Conservation (phyloP, 2,888 invertebrate genomes). For the Zaprionus lineosus region DNA sequence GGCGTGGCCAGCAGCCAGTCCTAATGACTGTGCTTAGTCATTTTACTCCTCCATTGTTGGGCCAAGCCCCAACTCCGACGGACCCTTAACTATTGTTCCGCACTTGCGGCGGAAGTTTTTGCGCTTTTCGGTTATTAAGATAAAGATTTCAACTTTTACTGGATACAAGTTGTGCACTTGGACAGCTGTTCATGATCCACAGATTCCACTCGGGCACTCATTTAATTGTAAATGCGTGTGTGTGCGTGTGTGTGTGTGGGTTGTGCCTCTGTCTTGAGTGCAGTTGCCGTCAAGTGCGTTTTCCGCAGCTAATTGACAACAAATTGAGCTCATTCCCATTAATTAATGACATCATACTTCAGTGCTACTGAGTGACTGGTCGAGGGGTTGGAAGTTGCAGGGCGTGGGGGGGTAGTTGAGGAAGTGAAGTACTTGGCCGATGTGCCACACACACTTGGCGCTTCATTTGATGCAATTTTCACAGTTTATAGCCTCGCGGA, state of each 20-base stretch:
- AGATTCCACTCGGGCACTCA: slow-evolving; percentile 23
- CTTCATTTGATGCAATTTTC: slow-evolving; percentile 72
- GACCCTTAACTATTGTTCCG: slow-evolving; percentile 63
- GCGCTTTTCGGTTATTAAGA: slow-evolving; percentile 47
- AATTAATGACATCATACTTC: slow-evolving; percentile 75
- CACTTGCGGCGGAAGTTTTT: slow-evolving; percentile 51
- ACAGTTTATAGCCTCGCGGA: too few relatives aligned
- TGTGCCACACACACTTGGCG: slow-evolving; percentile 59
- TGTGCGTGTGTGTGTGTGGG: slow-evolving; percentile 27
- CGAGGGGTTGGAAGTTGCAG: too few relatives aligned
- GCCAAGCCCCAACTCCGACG: too few relatives aligned
- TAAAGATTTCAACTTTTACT: slow-evolving; percentile 54
- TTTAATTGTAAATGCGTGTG: slow-evolving; percentile 45
- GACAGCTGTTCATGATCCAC: slow-evolving; percentile 29
- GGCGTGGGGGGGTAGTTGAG: too few relatives aligned
- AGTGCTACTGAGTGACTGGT: slow-evolving; percentile 40
- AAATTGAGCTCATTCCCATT: slow-evolving; percentile 78
- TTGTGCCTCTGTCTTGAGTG: slow-evolving; percentile 39
- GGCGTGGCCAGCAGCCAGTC: slow-evolving; percentile 35
- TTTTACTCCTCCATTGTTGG: too few relatives aligned
- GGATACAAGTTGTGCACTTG: background rate
- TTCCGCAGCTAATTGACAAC: slow-evolving; percentile 77
- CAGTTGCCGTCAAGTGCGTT: slow-evolving; percentile 65
- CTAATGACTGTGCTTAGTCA: slow-evolving; percentile 52
- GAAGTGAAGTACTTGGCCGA: too few relatives aligned